Evolutionary conservation across 2,888 invertebrate genomes (phyloP).

Genomic region (Chloroclysta siterata): DNA sequence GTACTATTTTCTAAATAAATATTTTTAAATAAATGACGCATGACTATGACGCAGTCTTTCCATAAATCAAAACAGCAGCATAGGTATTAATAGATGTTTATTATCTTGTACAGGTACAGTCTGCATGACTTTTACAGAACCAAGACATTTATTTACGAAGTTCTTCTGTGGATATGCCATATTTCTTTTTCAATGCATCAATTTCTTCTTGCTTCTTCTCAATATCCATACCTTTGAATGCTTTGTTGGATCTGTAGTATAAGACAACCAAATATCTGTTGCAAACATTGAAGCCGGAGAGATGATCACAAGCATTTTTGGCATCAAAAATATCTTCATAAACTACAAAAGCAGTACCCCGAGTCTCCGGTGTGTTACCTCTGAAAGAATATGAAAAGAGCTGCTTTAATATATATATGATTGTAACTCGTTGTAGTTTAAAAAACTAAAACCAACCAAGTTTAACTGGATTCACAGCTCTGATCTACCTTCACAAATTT

Average conservation of each 20-base stretch:
- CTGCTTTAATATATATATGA: background rate
- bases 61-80: too few species aligned
- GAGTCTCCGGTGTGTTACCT: constrained; percentile 98
- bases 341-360: constrained; percentile 99
- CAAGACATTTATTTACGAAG: constrained; percentile 66
- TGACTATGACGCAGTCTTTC: too few species aligned
- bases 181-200: constrained; percentile 97
- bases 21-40: too few species aligned
- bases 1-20: too few species aligned
- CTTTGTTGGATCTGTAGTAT: constrained; percentile 98
- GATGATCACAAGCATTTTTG: constrained; percentile 99
- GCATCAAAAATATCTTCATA: constrained; percentile 99
- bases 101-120: too few species aligned
- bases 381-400: constrained; percentile 76
- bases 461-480: too few species aligned
- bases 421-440: too few species aligned
- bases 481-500: too few species aligned
- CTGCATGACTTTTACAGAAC: too few species aligned
- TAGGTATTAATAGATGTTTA: too few species aligned
- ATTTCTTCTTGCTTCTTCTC: constrained; percentile 98
- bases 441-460: too few species aligned
- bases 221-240: constrained; percentile 97
- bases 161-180: constrained; percentile 89
- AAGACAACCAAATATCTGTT: constrained; percentile 99
- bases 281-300: constrained; percentile 99